These are phyloP conservation scores for Parazoanthus darwini DNA, from an alignment of 92 coral and sea anemone genomes.

Conservation along the genomic window DNA sequence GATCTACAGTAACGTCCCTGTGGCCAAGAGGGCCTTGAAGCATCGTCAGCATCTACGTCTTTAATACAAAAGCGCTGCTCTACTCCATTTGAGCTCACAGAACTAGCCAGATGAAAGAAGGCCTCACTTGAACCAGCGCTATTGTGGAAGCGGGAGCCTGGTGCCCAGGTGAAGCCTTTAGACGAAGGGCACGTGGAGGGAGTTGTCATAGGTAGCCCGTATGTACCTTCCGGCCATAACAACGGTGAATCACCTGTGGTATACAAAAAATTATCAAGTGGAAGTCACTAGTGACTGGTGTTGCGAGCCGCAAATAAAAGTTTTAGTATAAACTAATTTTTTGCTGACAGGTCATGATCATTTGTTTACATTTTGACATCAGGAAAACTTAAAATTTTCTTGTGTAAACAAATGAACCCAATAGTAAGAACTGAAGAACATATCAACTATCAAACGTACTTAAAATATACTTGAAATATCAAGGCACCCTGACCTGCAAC, in stretches of 20 bases:
- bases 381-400: neutral
- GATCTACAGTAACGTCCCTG: slow-evolving; percentile 45
- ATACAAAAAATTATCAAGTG: neutral
- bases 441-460: no score
- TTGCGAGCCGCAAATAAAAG: no score
- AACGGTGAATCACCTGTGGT: neutral
- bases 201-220: slow-evolving; percentile 2
- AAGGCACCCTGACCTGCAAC: no score
- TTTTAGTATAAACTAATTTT: no score
- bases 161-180: slow-evolving; percentile 13
- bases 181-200: slow-evolving; percentile 8
- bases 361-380: neutral
- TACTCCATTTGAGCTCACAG: slow-evolving; percentile 46
- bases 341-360: no score
- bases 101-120: slow-evolving; percentile 49
- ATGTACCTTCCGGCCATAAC: slow-evolving; percentile 4
- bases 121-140: slow-evolving; percentile 41
- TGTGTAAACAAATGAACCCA: neutral
- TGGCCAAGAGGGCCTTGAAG: slow-evolving; percentile 50
- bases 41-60: slow-evolving; percentile 41
- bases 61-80: slow-evolving; percentile 54
- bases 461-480: no score
- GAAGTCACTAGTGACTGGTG: no score
- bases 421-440: neutral
- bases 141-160: slow-evolving; percentile 43